These are phyloP conservation scores for Bombus superbus DNA, from an alignment of 1,140 invertebrate genomes.

Conservation along the genomic window DNA sequence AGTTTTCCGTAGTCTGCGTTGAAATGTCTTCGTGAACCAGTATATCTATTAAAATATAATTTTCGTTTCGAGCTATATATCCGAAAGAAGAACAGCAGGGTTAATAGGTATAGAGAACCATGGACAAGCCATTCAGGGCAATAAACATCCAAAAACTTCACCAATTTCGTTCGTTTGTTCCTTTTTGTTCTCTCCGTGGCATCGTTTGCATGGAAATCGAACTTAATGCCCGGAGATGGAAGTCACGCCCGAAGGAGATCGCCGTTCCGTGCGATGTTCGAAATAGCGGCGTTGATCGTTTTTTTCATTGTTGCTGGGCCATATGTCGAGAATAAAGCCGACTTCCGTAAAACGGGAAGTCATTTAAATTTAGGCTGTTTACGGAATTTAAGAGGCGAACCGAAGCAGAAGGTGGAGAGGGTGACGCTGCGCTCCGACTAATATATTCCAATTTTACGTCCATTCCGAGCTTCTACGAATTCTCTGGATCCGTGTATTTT, in stretches of 20 bases:
- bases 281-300: slow-evolving; percentile 37
- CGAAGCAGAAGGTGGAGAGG: neutral
- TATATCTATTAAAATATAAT: neutral
- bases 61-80: neutral
- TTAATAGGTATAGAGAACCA: neutral
- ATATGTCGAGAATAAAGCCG: slow-evolving; percentile 65
- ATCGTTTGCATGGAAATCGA: slow-evolving; percentile 33
- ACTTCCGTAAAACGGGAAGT: slow-evolving; percentile 68
- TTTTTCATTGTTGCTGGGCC: slow-evolving; percentile 48
- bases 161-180: neutral
- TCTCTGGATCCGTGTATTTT: slow-evolving; percentile 4
- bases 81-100: neutral
- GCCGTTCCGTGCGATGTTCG: slow-evolving; percentile 18
- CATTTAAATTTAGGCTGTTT: slow-evolving; percentile 69
- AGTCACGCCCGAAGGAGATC: neutral
- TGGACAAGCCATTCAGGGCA: neutral
- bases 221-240: slow-evolving; percentile 9
- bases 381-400: slow-evolving; percentile 42
- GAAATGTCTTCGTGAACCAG: too few species aligned
- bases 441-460: slow-evolving; percentile 35
- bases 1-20: too few species aligned
- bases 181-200: neutral
- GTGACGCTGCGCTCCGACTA: neutral
- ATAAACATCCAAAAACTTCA: neutral
- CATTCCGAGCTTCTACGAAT: neutral